These are phyloP conservation scores for Eidolon helvum DNA, from an alignment of 2,113 vertebrate species.

Conservation along the genomic window DNA sequence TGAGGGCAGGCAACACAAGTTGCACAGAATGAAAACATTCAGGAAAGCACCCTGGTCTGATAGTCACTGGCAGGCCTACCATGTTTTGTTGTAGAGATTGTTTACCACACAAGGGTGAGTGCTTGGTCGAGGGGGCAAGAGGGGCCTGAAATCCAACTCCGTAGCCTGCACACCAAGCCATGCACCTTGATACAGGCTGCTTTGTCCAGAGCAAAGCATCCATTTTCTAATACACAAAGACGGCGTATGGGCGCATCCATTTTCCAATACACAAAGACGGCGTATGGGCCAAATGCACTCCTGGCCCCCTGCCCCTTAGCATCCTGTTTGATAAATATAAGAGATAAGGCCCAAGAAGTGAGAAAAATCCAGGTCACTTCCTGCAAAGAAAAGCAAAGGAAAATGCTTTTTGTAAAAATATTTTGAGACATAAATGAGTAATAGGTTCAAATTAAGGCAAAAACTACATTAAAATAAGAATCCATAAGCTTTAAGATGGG, in stretches of 20 bases:
- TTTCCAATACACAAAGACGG: not conserved
- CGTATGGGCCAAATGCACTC: not conserved
- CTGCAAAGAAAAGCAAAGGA: slow-evolving; percentile 10
- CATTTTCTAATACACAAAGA: slow-evolving; percentile 11
- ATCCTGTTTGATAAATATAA: not conserved
- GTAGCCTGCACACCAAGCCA: not conserved
- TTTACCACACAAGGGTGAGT: not conserved
- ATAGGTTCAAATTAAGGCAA: not conserved
- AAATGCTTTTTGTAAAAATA: slow-evolving; percentile 9
- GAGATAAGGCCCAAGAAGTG: not conserved
- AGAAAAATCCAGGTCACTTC: not conserved
- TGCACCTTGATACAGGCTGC: not conserved
- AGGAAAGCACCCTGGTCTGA: not conserved
- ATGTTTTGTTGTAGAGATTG: not conserved
- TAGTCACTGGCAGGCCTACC: not conserved
- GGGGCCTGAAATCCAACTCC: not conserved
- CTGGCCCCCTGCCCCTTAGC: not conserved
- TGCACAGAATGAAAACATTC: not conserved
- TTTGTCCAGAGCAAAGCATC: not conserved
- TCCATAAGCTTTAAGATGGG: not conserved
- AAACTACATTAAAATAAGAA: slow-evolving; percentile 15
- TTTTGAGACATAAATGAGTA: not conserved
- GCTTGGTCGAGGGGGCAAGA: not conserved
- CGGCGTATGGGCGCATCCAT: not conserved
- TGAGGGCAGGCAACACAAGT: not conserved